Evolutionary conservation across 2,113 vertebrate species (phyloP).

Genomic region (Rhinoptilus africanus): DNA sequence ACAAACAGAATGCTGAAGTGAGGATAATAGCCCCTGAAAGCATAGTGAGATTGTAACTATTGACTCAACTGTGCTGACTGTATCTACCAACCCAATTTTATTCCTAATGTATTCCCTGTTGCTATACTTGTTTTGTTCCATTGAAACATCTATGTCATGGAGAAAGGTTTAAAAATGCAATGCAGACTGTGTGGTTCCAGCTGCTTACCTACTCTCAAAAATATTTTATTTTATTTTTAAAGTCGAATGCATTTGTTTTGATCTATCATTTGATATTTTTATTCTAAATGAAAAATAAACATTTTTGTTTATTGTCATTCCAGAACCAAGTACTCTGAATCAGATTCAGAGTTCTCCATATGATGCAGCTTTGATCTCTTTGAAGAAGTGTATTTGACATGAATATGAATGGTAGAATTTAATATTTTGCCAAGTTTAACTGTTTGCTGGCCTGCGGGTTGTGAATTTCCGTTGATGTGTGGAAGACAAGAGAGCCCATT

Average conservation of each 20-base stretch:
- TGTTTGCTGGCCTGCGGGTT: not conserved
- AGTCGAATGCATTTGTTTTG: not conserved
- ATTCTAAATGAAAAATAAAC: not conserved
- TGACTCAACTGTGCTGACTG: not conserved
- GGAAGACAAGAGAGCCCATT: not conserved
- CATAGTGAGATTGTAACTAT: not conserved
- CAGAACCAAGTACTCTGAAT: not conserved
- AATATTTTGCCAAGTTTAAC: not conserved
- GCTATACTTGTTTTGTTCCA: not conserved
- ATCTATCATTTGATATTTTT: not conserved
- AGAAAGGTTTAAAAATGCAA: not conserved
- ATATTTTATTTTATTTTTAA: not conserved
- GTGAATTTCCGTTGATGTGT: not conserved
- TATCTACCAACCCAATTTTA: not conserved
- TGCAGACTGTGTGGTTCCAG: not conserved
- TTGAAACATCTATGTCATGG: not conserved
- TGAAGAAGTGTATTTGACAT: rapidly evolving
- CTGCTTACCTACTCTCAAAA: not conserved
- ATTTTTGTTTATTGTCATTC: not conserved
- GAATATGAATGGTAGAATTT: not conserved
- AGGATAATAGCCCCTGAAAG: not conserved
- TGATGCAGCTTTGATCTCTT: not conserved
- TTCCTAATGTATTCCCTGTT: slow-evolving; percentile 12
- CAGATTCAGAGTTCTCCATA: not conserved
- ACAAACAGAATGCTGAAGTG: not conserved